A percentile compares a stretch with the other conserved stretches of the same genome.
phyloP scores from a whole-genome alignment of 2,113 vertebrate species.

The Lepus americanus region DNA sequence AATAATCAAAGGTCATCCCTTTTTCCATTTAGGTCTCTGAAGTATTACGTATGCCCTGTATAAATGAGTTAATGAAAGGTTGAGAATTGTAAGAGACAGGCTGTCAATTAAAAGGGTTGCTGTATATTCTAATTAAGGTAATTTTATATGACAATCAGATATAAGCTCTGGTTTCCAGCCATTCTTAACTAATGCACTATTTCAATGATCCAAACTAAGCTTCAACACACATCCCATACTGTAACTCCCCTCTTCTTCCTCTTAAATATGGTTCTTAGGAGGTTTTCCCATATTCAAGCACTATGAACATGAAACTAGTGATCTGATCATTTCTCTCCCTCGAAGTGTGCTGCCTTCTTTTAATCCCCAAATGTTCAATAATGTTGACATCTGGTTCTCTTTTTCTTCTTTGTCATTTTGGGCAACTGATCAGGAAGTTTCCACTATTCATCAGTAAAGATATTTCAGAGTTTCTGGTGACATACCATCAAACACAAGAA shows the following conservation, averaged over 20 bases:
- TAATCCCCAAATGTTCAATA: background rate
- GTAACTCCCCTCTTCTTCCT: background rate
- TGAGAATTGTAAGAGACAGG: background rate
- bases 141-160: background rate
- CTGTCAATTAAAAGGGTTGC: background rate
- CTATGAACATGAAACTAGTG: background rate
- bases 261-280: background rate
- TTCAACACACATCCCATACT: background rate
- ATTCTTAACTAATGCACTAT: background rate
- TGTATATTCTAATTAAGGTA: conserved; percentile 3
- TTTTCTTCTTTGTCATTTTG: background rate
- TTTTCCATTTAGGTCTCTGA: conserved; percentile 21
- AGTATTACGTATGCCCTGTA: background rate
- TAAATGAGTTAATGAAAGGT: background rate
- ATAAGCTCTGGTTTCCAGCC: background rate
- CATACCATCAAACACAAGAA: background rate
- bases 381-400: background rate
- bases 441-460: background rate
- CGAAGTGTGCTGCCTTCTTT: background rate
- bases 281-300: background rate
- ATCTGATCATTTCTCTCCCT: background rate
- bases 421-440: background rate
- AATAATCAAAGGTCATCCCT: background rate
- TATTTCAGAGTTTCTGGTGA: conserved; percentile 36
- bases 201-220: background rate